Conservation (phyloP, 2,113 vertebrate species). For the Podilymbus podiceps region DNA sequence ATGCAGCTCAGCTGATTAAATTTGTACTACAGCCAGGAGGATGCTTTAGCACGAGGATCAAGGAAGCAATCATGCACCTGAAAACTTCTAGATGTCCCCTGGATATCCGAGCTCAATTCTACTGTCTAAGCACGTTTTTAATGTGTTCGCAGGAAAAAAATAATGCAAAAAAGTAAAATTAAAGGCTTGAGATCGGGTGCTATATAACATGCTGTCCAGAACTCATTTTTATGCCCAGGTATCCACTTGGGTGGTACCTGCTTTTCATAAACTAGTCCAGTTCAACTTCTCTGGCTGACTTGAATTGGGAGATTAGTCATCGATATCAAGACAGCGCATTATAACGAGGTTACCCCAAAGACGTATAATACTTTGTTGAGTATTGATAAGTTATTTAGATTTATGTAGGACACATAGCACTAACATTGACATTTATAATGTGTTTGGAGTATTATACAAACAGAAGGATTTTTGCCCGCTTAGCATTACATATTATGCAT, state of each 20-base stretch:
- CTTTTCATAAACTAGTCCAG: background rate
- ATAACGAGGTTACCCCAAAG: background rate
- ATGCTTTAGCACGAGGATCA: background rate
- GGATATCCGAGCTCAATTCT: background rate
- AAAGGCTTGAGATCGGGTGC: background rate
- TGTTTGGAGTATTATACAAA: conserved; percentile 9
- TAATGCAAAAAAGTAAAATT: background rate
- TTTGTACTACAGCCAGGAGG: background rate
- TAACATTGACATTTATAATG: conserved; percentile 5
- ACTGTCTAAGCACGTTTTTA: background rate
- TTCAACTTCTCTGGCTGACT: background rate
- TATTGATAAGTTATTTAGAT: conserved; percentile 1
- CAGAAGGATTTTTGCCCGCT: conserved; percentile 52
- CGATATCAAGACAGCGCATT: background rate
- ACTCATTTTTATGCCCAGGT: background rate
- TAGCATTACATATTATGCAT: conserved; percentile 12
- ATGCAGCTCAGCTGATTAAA: background rate
- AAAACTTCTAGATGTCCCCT: background rate
- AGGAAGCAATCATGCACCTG: background rate
- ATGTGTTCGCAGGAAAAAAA: background rate
- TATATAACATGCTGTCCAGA: accelerated
- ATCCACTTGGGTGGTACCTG: background rate
- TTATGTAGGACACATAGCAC: background rate
- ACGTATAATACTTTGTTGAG: background rate
- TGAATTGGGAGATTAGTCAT: background rate